Evolutionary conservation across 1,140 invertebrate genomes (phyloP).

Genomic region (Apis laboriosa): DNA sequence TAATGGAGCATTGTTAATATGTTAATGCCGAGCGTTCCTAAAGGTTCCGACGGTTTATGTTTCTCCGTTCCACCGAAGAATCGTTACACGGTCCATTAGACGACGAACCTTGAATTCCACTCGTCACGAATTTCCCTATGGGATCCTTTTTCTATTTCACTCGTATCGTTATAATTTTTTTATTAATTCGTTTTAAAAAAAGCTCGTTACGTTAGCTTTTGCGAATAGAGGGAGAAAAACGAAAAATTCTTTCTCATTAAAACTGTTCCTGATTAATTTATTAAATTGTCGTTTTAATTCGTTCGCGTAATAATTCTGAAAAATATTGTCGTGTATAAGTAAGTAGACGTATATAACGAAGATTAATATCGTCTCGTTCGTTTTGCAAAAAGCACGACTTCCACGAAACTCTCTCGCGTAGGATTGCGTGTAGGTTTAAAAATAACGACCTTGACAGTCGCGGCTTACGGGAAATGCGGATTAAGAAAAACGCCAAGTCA

Average conservation of each 20-base stretch:
- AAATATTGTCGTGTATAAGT: too few species aligned
- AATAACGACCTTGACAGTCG: slow-evolving; percentile 62
- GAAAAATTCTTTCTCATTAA: too few species aligned
- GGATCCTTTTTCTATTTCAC: background rate
- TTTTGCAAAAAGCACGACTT: background rate
- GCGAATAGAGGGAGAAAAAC: too few species aligned
- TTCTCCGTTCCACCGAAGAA: slow-evolving; percentile 51
- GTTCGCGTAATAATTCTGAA: too few species aligned
- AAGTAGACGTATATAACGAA: background rate
- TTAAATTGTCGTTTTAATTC: too few species aligned
- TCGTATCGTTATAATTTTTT: background rate
- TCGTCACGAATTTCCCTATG: slow-evolving; percentile 34
- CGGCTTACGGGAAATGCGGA: background rate
- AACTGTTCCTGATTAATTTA: too few species aligned
- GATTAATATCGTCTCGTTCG: slow-evolving; percentile 18
- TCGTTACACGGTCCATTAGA: slow-evolving; percentile 65
- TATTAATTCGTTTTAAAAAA: background rate
- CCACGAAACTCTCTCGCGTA: background rate
- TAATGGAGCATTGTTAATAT: slow-evolving; percentile 75
- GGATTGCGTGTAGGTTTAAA: slow-evolving; percentile 47
- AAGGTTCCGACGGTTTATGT: slow-evolving; percentile 44
- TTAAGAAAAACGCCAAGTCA: slow-evolving; percentile 29
- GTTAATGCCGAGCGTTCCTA: slow-evolving; percentile 65
- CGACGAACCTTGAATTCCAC: slow-evolving; percentile 28
- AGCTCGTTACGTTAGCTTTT: background rate